phyloP scores from a whole-genome alignment of 2,888 invertebrate genomes.

The Herminia tarsipennalis region DNA sequence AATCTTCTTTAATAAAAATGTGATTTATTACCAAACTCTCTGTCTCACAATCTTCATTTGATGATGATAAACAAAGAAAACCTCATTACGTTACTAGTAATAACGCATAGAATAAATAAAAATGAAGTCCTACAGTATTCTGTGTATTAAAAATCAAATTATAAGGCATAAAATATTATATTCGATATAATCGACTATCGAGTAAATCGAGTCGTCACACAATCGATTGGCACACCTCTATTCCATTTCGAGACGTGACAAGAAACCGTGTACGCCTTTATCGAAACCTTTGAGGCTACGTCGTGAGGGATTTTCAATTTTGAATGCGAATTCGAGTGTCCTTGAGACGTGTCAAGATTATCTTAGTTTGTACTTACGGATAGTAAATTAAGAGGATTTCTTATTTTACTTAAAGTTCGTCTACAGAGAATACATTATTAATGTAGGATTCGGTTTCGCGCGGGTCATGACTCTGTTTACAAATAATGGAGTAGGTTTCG shows the following conservation, averaged over 20 bases:
- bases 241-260: constrained; percentile 49
- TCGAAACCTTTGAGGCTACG: constrained; percentile 50
- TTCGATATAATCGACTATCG: constrained; percentile 25
- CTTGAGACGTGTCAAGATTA: constrained; percentile 50
- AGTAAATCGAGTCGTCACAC: constrained; percentile 20
- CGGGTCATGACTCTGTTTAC: too few species aligned
- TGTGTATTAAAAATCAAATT: not conserved
- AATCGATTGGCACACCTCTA: constrained; percentile 40
- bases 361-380: constrained; percentile 29
- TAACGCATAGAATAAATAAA: too few species aligned
- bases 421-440: not conserved
- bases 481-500: too few species aligned
- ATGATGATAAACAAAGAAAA: too few species aligned
- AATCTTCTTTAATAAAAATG: too few species aligned
- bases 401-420: not conserved
- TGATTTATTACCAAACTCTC: too few species aligned
- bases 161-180: constrained; percentile 1
- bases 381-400: constrained; percentile 14
- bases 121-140: too few species aligned
- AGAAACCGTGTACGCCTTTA: constrained; percentile 51
- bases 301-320: constrained; percentile 50
- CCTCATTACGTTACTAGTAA: too few species aligned
- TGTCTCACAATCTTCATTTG: too few species aligned
- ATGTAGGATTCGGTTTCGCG: not conserved
- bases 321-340: constrained; percentile 50